A percentile compares a stretch with the other conserved stretches of the same genome.
phyloP scores from a whole-genome alignment of 2,888 invertebrate species.

The Falcaria lacertinaria region DNA sequence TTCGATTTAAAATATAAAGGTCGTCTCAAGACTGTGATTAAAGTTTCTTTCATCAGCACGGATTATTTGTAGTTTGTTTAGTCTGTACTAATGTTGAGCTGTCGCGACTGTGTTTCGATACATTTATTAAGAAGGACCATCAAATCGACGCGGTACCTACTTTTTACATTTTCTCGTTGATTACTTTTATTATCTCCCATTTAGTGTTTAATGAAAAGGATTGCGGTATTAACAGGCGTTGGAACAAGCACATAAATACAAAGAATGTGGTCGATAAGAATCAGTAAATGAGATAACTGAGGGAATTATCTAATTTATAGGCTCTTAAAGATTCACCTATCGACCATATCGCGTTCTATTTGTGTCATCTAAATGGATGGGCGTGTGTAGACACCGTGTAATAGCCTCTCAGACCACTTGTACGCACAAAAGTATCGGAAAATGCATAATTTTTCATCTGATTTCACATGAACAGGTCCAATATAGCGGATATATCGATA shows the following conservation, averaged over 20 bases:
- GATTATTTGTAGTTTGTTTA: slow-evolving; percentile 73
- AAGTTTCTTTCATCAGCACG: slow-evolving; percentile 48
- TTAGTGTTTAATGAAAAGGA: background rate
- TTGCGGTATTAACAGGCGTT: too few relatives aligned
- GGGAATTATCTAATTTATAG: background rate
- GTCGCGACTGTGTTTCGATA: slow-evolving; percentile 17
- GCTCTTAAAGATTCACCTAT: background rate
- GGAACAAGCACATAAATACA: background rate
- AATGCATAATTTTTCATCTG: slow-evolving; percentile 75
- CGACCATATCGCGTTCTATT: background rate
- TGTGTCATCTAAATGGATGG: slow-evolving; percentile 13
- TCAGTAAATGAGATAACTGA: background rate
- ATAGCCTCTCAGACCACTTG: slow-evolving; percentile 58
- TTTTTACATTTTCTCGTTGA: slow-evolving; percentile 3
- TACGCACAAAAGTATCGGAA: slow-evolving; percentile 63
- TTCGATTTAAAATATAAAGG: slow-evolving; percentile 73
- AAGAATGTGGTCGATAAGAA: background rate
- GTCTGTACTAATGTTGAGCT: slow-evolving; percentile 58
- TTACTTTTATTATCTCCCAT: slow-evolving; percentile 2
- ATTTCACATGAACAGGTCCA: slow-evolving; percentile 61
- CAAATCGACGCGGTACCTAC: background rate
- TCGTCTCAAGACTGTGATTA: slow-evolving; percentile 64
- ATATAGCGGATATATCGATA: slow-evolving; percentile 29
- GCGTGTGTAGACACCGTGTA: slow-evolving; percentile 58
- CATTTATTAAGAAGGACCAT: slow-evolving; percentile 5